phyloP scores from a whole-genome alignment of 2,888 invertebrate species.

The Ptilodon capucinus region DNA sequence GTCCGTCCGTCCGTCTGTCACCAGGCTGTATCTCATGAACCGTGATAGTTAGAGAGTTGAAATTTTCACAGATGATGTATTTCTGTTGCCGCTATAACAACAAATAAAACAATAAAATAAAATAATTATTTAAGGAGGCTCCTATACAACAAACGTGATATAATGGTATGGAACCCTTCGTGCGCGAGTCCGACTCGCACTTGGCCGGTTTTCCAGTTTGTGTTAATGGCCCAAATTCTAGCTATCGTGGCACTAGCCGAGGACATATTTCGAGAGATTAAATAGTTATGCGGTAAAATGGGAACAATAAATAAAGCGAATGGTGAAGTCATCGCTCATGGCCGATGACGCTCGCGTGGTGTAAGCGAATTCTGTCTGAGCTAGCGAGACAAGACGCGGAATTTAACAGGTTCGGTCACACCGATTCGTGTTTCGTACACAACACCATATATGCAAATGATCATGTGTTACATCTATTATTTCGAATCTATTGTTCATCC shows the following conservation, averaged over 20 bases:
- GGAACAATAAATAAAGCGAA: constrained; percentile 40
- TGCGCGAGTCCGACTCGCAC: too few relatives aligned
- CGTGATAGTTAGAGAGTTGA: too few relatives aligned
- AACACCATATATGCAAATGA: constrained; percentile 6
- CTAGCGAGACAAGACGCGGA: constrained; percentile 4
- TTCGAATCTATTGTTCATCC: neutral
- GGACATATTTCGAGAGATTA: neutral
- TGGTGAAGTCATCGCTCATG: constrained; percentile 46
- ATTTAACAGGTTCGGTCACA: constrained; percentile 26
- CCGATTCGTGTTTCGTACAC: constrained; percentile 9
- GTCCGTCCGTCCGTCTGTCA: too few relatives aligned
- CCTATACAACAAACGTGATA: too few relatives aligned
- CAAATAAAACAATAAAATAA: too few relatives aligned
- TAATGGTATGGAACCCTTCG: too few relatives aligned
- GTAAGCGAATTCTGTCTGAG: constrained; percentile 31
- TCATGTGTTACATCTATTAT: neutral
- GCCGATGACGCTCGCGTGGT: constrained; percentile 26
- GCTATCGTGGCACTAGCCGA: neutral
- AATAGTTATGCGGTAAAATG: constrained; percentile 8
- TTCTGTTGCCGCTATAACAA: too few relatives aligned
- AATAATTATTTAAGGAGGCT: too few relatives aligned
- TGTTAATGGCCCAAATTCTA: neutral
- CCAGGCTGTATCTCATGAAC: too few relatives aligned
- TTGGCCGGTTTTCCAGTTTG: neutral
- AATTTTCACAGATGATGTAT: too few relatives aligned